phyloP scores from a whole-genome alignment of 92 coral and sea anemone genomes.

The Pocillopora meandrina region DNA sequence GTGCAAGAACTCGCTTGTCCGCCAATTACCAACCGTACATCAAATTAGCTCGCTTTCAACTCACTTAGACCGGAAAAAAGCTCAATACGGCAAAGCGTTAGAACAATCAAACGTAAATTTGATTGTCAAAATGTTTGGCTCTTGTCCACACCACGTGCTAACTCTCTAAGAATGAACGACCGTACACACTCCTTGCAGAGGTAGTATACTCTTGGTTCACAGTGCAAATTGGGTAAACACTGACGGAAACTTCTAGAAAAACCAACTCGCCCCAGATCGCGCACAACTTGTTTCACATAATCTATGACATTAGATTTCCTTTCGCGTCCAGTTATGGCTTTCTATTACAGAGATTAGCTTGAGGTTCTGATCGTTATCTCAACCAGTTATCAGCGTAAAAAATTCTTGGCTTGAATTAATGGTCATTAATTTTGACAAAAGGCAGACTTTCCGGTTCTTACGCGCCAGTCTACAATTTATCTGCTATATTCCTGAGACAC shows the following conservation, averaged over 20 bases:
- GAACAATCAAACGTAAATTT: constrained; percentile 22
- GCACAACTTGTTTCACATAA: constrained; percentile 3
- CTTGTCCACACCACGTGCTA: not conserved
- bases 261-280: constrained; percentile 11
- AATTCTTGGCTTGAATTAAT: constrained; percentile 26
- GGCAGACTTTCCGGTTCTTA: constrained; percentile 36
- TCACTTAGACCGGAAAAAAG: constrained; percentile 33
- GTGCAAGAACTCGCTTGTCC: constrained; percentile 21
- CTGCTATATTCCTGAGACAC: too few relatives aligned
- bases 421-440: constrained; percentile 35
- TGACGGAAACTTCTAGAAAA: not conserved
- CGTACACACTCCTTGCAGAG: too few relatives aligned
- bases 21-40: constrained; percentile 23
- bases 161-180: not conserved
- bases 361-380: constrained; percentile 37
- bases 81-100: constrained; percentile 7
- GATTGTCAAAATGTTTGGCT: constrained; percentile 10
- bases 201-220: not conserved
- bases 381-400: constrained; percentile 18
- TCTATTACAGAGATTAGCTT: constrained; percentile 21
- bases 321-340: constrained; percentile 44
- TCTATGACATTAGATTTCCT: constrained; percentile 5
- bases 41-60: constrained; percentile 10
- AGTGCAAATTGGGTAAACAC: not conserved
- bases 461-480: too few relatives aligned